phyloP scores from a whole-genome alignment of 2,797 vertebrate genomes.

The Molossus molossus region DNA sequence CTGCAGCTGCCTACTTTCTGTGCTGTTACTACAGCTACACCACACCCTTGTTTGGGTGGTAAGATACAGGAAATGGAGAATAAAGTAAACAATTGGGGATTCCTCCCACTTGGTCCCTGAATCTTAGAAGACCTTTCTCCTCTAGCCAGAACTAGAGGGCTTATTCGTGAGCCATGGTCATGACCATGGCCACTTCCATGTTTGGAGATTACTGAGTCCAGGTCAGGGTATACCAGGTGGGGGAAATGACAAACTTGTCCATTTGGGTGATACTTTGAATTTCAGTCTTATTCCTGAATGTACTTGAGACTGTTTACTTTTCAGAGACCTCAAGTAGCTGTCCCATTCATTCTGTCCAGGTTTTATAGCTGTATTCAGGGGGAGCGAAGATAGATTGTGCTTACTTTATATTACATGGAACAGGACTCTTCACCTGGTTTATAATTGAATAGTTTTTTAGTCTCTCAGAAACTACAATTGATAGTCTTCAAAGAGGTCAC shows the following conservation, averaged over 20 bases:
- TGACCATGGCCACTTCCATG: fast-evolving
- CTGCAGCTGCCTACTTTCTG: background rate
- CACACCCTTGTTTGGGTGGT: background rate
- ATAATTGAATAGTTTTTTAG: background rate
- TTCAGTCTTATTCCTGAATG: background rate
- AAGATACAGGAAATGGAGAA: background rate
- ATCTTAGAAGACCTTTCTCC: background rate
- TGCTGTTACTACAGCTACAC: background rate
- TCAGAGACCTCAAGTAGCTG: background rate
- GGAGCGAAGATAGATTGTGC: fast-evolving
- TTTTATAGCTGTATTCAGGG: background rate
- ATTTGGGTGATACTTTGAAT: background rate
- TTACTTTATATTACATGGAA: background rate
- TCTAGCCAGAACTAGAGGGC: background rate
- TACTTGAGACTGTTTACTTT: background rate
- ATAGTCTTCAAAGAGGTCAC: background rate
- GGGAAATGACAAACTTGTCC: background rate
- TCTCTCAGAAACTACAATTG: background rate
- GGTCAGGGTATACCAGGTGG: background rate
- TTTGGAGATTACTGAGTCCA: background rate
- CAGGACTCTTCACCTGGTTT: background rate
- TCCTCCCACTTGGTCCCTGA: background rate
- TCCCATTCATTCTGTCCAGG: background rate
- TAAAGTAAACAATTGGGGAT: background rate
- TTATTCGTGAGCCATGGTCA: background rate